A percentile compares a stretch with the other conserved stretches of the same genome.
Conservation (phyloP, 2,888 invertebrate species). For the Drosophila picticornis region DNA sequence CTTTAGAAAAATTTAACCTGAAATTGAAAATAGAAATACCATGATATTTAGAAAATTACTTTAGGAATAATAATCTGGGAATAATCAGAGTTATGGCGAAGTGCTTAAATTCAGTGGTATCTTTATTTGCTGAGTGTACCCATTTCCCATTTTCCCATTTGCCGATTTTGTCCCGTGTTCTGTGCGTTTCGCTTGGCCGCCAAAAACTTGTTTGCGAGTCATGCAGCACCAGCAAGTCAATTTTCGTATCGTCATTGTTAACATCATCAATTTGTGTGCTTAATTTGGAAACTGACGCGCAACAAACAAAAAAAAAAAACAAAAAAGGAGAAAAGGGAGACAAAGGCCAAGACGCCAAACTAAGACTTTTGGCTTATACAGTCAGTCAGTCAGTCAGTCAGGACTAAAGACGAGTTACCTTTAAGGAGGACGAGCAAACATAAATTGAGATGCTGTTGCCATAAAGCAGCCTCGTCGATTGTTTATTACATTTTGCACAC, state of each 20-base stretch:
- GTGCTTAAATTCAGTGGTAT: not conserved
- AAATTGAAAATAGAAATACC: not conserved
- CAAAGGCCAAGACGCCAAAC: constrained; percentile 36
- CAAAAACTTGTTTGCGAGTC: constrained; percentile 77
- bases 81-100: not conserved
- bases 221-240: constrained; percentile 71
- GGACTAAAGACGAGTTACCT: constrained; percentile 48
- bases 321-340: constrained; percentile 29
- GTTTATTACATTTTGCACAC: constrained; percentile 79
- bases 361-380: not conserved
- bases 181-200: constrained; percentile 69
- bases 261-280: constrained; percentile 81
- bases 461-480: constrained; percentile 71
- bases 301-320: constrained; percentile 50
- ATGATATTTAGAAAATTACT: not conserved
- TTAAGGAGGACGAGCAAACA: constrained; percentile 65
- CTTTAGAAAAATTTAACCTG: no score
- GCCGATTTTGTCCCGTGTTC: constrained; percentile 48
- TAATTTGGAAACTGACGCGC: constrained; percentile 82
- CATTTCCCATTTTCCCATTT: constrained; percentile 52
- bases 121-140: not conserved
- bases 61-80: not conserved
- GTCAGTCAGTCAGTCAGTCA: not conserved
- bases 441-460: constrained; percentile 74
- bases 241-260: constrained; percentile 79